Conservation (phyloP, 2,888 invertebrate genomes). For the Ochropacha duplaris region DNA sequence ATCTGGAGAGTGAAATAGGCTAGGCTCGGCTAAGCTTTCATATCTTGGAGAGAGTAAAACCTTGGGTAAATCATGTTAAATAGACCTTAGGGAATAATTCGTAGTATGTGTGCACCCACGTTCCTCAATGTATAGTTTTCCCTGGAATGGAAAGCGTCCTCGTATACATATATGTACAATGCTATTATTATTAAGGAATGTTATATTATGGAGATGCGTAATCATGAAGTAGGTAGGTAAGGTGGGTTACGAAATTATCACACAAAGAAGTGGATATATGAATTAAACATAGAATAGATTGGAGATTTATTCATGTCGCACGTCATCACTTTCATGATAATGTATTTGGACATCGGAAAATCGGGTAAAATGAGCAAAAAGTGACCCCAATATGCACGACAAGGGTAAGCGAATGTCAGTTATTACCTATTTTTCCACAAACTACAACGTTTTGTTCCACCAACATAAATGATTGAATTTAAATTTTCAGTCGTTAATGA, state of each 20-base stretch:
- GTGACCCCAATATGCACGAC: neutral
- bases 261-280: constrained; percentile 28
- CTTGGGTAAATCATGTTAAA: too few species aligned
- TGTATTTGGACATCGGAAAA: constrained; percentile 44
- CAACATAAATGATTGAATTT: neutral
- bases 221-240: too few species aligned
- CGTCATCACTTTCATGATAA: constrained; percentile 38
- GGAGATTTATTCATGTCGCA: constrained; percentile 43
- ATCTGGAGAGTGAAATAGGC: too few species aligned
- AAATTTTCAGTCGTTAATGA: neutral
- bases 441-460: neutral
- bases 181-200: neutral
- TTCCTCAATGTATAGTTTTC: too few species aligned
- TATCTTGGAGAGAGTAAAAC: too few species aligned
- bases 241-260: constrained; percentile 15
- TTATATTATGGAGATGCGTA: too few species aligned
- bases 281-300: constrained; percentile 48
- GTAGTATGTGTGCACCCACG: too few species aligned
- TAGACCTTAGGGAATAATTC: too few species aligned
- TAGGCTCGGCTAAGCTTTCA: too few species aligned
- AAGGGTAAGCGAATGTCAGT: neutral
- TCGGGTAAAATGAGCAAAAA: constrained; percentile 21
- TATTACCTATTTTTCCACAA: neutral
- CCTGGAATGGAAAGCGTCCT: too few species aligned
- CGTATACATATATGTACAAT: neutral